phyloP scores from a whole-genome alignment of 1,140 invertebrate species.

The Mycetomoellerius zeteki region DNA sequence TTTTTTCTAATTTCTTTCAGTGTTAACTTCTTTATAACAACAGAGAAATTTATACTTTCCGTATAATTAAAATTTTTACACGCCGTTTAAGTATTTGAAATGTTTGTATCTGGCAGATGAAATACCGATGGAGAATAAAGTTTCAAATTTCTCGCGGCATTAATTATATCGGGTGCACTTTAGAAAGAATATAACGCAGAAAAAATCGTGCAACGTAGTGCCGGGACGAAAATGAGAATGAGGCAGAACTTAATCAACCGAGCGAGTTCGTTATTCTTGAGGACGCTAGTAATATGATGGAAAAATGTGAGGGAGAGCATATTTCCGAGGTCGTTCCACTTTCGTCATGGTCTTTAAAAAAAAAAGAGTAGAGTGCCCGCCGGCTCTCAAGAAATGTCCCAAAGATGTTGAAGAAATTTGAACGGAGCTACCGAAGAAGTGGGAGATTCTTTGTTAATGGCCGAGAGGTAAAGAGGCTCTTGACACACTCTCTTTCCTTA shows the following conservation, averaged over 20 bases:
- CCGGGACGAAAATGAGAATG: slow-evolving; percentile 31
- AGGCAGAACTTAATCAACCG: slow-evolving; percentile 45
- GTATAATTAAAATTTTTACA: slow-evolving; percentile 24
- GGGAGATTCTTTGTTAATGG: slow-evolving; percentile 36
- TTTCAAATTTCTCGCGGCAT: slow-evolving; percentile 13
- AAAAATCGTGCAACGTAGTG: slow-evolving; percentile 15
- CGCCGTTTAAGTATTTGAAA: background rate
- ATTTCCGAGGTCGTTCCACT: slow-evolving; percentile 43
- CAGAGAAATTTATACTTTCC: background rate
- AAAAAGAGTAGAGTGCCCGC: background rate
- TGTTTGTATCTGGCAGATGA: background rate
- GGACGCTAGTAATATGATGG: slow-evolving; percentile 28
- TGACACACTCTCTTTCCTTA: slow-evolving; percentile 15
- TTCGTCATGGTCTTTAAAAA: slow-evolving; percentile 48
- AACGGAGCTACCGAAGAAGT: slow-evolving; percentile 5
- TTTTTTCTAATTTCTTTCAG: background rate
- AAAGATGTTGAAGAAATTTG: slow-evolving; percentile 50
- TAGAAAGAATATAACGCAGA: slow-evolving; percentile 4
- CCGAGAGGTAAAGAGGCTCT: slow-evolving; percentile 25
- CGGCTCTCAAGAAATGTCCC: slow-evolving; percentile 13
- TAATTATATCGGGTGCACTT: slow-evolving; percentile 24
- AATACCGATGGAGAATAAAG: background rate
- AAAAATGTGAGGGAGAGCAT: slow-evolving; percentile 49
- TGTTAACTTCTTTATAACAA: background rate
- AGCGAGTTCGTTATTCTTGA: slow-evolving; percentile 40